A percentile compares a stretch with the other conserved stretches of the same genome.
phyloP scores from a whole-genome alignment of 2,888 invertebrate genomes.

The Dicycla oo region DNA sequence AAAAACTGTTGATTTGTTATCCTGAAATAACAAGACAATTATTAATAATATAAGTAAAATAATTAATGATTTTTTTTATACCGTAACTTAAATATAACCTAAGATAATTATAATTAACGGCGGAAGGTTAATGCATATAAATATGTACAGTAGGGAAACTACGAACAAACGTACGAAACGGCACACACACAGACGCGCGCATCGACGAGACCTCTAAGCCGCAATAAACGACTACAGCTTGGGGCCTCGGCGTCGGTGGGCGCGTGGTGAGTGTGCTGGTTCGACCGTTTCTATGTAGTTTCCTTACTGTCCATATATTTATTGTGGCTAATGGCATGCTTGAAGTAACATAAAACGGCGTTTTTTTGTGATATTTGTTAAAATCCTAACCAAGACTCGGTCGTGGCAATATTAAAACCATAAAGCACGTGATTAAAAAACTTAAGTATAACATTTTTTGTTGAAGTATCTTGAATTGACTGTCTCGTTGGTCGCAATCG shows the following conservation, averaged over 20 bases:
- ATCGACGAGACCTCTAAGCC: too few relatives aligned
- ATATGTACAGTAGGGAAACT: too few relatives aligned
- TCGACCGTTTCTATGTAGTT: too few relatives aligned
- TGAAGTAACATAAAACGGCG: constrained; percentile 56
- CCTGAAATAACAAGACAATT: constrained; percentile 16
- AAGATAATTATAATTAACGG: constrained; percentile 48
- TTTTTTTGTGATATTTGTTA: constrained; percentile 32
- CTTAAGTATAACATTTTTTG: not conserved
- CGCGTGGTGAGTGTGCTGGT: too few relatives aligned
- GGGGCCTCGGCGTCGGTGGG: too few relatives aligned
- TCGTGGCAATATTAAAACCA: constrained; percentile 43
- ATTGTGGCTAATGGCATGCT: constrained; percentile 61
- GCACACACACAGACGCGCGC: too few relatives aligned
- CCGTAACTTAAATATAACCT: constrained; percentile 60
- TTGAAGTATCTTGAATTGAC: not conserved
- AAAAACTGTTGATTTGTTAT: not conserved
- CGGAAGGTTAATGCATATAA: constrained; percentile 60
- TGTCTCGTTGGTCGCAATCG: too few relatives aligned
- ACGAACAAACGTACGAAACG: too few relatives aligned
- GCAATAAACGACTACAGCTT: too few relatives aligned
- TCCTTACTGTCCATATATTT: too few relatives aligned
- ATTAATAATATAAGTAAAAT: constrained; percentile 22
- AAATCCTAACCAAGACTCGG: constrained; percentile 20
- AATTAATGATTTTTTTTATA: constrained; percentile 42
- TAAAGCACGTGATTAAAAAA: constrained; percentile 42